Base-by-base conservation (phyloP, 2,797 vertebrate species). In the Hydrophis major region DNA sequence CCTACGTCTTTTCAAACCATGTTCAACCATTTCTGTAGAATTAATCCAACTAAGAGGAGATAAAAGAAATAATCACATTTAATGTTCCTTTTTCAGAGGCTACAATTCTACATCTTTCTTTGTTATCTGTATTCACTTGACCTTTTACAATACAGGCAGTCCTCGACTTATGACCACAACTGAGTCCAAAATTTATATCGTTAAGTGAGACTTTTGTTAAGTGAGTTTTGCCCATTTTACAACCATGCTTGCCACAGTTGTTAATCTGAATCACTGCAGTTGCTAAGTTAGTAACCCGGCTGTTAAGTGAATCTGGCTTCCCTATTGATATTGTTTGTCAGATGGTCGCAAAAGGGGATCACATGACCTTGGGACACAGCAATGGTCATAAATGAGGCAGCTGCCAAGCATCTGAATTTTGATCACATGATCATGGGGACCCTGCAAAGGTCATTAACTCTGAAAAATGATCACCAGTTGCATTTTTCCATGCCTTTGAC, bases 31-130 rank as follows among this genome's bases (percentile, higher is more conserved):
- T 20, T 20, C 4, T 74, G 32, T 37, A 18, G 86, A 32, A 56
- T 92, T 87, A 92, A 60, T 92, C 91, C 86, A 92, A 50, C 86
- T 88, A 87, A 16, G 60, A 50, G 25, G 53, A n/a, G n/a, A 57
- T 37, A 89, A 56, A 13, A 42, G 11, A 74, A 69, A n/a, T 18
- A 32, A 1, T 25, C 7, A 61, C 25, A 25, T 3, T 20, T 16
- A 88, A 88, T 56, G 13, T 20, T 37, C 56, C 10, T 88, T 59
- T 20, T 59, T 59, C 1, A 0, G 37, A 89, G 25, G 28, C 25
- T 47, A 83, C 74, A 83, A 25, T 83, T 47, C 88, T 89, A 28
- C 59, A 50, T 4, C 13, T 28, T 47, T 20, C 28, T 25, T 22
- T 53, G 4, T 37, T 22, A 25, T 25, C 3, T 27, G 53, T 56